Base-by-base conservation (phyloP, 2,797 vertebrate genomes). In the Syngnathus rostellatus region DNA sequence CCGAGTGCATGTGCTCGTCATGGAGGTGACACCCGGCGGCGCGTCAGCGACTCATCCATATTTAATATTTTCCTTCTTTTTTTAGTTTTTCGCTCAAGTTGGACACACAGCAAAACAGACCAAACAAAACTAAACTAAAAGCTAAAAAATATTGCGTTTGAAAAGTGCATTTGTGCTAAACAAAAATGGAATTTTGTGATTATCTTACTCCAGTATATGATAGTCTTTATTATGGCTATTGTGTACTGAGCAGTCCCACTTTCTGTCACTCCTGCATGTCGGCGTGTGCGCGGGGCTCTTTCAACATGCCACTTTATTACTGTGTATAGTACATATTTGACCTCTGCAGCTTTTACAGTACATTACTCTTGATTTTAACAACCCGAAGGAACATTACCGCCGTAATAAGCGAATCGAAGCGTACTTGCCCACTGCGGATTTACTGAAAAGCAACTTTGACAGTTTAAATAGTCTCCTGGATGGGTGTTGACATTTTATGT, bases 41-140 rank as follows among this genome's bases (percentile, higher is more conserved):
- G 41, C n/a, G 25, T 43, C 60, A 43, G 60, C 21, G n/a, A 43
- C 40, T 62, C 60, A 62, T 62, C 40, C 60, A 62, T 62, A 62
- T 62, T 62, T 62, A 11, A 60, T 60, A 11, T 60, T 60, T 40
- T 40, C n/a, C 4, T 2, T 11, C 17, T 7, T 9, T 51, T 60
- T 60, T 40, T 10, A 8, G 10, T 41, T 41, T 21, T 10, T n/a
- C 40, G 41, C 41, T 43, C 59, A 61, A 9, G n/a, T 23, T 61
- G 39, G 39, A 7, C 31, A 61, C 59, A 21, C 40, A 43, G 59
- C 10, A 21, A 21, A 43, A 61, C 39, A n/a, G 25, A 2, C 6
- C 43, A 31, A 31, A 31, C 31, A 31, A 31, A 17, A 38, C 39
- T 1, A 23, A 23, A 23, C 23, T 46, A 45, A 3, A 9, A 46